Evolutionary conservation across 1,140 invertebrate genomes (phyloP).

Genomic region (Lordiphosa mommai): DNA sequence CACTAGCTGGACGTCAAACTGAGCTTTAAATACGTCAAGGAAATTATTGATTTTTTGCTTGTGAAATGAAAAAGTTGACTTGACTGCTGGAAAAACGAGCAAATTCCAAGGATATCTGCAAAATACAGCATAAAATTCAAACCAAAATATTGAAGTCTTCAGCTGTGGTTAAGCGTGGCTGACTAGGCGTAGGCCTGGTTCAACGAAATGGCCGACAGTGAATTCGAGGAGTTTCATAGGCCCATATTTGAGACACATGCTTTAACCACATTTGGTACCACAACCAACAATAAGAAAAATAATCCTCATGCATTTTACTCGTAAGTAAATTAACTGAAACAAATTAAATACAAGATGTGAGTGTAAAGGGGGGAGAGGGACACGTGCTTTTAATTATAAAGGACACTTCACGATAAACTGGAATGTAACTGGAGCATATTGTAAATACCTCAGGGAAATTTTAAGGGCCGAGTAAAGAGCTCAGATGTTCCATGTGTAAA

Average conservation of each 20-base stretch:
- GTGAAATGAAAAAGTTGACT: constrained; percentile 55
- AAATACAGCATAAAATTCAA: neutral
- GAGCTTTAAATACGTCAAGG: constrained; percentile 53
- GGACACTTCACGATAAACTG: too few species aligned
- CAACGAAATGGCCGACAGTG: constrained; percentile 89
- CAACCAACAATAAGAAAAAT: constrained; percentile 55
- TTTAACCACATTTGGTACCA: constrained; percentile 87
- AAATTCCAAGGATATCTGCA: constrained; percentile 6
- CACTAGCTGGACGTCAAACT: constrained; percentile 53
- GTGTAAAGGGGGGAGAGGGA: too few species aligned
- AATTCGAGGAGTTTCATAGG: constrained; percentile 94
- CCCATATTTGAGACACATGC: constrained; percentile 85
- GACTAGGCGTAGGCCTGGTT: constrained; percentile 18
- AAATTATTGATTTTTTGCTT: constrained; percentile 75
- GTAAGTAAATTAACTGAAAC: constrained; percentile 80
- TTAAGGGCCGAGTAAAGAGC: too few species aligned
- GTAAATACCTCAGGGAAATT: too few species aligned
- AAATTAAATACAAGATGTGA: neutral
- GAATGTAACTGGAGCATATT: too few species aligned
- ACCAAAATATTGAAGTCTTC: neutral
- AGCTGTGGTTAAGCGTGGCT: constrained; percentile 38
- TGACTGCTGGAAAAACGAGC: neutral
- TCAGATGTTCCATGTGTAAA: too few species aligned
- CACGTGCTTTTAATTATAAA: too few species aligned
- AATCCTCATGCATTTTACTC: constrained; percentile 85